A percentile compares a stretch with the other conserved stretches of the same genome.
These are phyloP conservation scores for Thomomys bottae DNA, from an alignment of 2,113 vertebrate species.

Conservation along the genomic window DNA sequence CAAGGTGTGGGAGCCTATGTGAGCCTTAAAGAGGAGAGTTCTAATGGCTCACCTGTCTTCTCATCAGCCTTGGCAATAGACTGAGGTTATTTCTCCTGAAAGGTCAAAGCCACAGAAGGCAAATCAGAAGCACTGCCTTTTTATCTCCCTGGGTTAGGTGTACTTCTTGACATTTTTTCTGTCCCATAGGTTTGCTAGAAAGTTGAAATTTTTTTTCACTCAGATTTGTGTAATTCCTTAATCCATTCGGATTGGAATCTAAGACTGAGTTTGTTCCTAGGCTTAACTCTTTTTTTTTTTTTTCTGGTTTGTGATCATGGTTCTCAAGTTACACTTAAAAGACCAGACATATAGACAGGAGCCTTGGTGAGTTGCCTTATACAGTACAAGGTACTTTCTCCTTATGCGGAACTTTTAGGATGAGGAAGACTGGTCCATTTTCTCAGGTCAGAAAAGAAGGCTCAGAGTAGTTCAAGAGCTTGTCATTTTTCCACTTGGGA, in stretches of 20 bases:
- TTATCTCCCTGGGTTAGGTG: neutral
- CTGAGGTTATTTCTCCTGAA: neutral
- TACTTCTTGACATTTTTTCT: neutral
- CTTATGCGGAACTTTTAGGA: neutral
- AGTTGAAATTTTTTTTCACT: neutral
- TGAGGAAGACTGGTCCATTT: neutral
- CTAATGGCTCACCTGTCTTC: neutral
- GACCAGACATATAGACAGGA: neutral
- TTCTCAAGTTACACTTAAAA: neutral
- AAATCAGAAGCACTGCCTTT: neutral
- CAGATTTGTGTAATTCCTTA: neutral
- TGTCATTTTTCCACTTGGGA: neutral
- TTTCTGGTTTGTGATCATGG: neutral
- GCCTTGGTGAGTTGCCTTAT: neutral
- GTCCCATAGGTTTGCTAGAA: neutral
- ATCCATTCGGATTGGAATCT: neutral
- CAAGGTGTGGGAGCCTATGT: neutral
- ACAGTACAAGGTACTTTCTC: neutral
- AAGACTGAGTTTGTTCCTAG: neutral
- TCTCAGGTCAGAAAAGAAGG: slow-evolving; percentile 20
- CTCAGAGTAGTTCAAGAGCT: neutral
- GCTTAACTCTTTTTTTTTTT: too few species aligned
- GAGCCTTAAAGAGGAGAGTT: neutral
- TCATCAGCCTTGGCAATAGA: neutral
- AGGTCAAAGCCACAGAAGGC: neutral